Percentiles rank a stretch among this genome's conserved stretches.
phyloP scores from a whole-genome alignment of 2,113 vertebrate genomes.

The Ailuropoda melanoleuca region DNA sequence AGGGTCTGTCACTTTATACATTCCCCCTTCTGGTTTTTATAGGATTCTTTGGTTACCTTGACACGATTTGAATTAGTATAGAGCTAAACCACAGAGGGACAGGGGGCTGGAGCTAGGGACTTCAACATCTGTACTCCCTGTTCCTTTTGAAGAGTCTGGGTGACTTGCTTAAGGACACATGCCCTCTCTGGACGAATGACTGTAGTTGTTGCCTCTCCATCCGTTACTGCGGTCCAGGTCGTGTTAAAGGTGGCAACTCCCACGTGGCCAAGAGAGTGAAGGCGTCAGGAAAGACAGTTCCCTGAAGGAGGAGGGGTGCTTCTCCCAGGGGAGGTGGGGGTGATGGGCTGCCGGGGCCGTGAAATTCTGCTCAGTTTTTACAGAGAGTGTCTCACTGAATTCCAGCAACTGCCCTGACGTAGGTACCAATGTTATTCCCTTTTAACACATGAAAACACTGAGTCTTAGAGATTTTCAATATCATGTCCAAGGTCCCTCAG shows the following conservation, averaged over 20 bases:
- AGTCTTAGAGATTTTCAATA: neutral
- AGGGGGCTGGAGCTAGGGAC: neutral
- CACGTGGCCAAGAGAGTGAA: neutral
- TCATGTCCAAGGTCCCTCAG: neutral
- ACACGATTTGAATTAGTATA: neutral
- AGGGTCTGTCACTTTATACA: neutral
- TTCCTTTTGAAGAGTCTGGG: neutral
- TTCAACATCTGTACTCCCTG: neutral
- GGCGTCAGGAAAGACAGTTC: neutral
- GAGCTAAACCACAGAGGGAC: neutral
- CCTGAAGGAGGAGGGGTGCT: neutral
- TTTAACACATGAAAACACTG: conserved; percentile 10
- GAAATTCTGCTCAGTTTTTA: neutral
- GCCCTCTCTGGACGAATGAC: neutral
- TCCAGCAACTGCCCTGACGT: neutral
- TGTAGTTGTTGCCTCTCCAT: neutral
- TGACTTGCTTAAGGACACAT: neutral
- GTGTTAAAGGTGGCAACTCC: neutral
- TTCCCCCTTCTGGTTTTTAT: neutral
- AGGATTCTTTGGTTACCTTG: neutral
- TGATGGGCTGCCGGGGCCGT: neutral
- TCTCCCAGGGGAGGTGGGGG: neutral
- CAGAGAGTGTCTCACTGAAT: neutral
- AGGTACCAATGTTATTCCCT: neutral
- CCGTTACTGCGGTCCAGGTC: neutral